Conservation (phyloP, 2,888 invertebrate genomes). For the Selenia dentaria region DNA sequence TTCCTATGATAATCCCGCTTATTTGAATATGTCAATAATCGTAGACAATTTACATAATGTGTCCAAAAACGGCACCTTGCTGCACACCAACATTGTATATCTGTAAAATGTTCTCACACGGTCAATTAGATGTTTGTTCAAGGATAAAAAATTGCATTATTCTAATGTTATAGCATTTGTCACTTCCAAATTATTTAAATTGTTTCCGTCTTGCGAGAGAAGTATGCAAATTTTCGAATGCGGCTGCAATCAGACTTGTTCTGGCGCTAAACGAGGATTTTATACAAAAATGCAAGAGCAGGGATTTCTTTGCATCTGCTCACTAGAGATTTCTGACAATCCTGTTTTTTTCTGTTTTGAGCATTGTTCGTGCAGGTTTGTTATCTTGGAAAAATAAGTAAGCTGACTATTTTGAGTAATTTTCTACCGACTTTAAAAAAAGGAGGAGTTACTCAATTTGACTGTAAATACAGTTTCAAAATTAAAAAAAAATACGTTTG, state of each 20-base stretch:
- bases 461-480: too few relatives aligned
- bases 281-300: conserved; percentile 70
- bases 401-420: too few relatives aligned
- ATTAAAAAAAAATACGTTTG: too few relatives aligned
- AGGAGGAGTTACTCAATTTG: too few relatives aligned
- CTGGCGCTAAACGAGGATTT: conserved; percentile 72
- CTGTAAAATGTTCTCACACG: conserved; percentile 60
- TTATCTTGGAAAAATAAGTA: background rate
- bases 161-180: conserved; percentile 65
- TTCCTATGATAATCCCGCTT: conserved; percentile 37
- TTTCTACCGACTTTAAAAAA: too few relatives aligned
- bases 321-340: conserved; percentile 42
- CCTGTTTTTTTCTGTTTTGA: conserved; percentile 37
- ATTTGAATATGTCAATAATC: conserved; percentile 66
- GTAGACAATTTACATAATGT: conserved; percentile 48
- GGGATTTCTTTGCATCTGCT: conserved; percentile 48
- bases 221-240: conserved; percentile 67
- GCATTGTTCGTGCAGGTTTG: conserved; percentile 35
- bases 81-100: conserved; percentile 38
- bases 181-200: conserved; percentile 77
- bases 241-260: conserved; percentile 65
- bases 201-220: conserved; percentile 52
- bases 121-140: conserved; percentile 66
- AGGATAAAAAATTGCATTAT: conserved; percentile 59
- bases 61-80: conserved; percentile 34